These are phyloP conservation scores for Listrodromus nycthemerus DNA, from an alignment of 2,888 invertebrate species.

Conservation along the genomic window DNA sequence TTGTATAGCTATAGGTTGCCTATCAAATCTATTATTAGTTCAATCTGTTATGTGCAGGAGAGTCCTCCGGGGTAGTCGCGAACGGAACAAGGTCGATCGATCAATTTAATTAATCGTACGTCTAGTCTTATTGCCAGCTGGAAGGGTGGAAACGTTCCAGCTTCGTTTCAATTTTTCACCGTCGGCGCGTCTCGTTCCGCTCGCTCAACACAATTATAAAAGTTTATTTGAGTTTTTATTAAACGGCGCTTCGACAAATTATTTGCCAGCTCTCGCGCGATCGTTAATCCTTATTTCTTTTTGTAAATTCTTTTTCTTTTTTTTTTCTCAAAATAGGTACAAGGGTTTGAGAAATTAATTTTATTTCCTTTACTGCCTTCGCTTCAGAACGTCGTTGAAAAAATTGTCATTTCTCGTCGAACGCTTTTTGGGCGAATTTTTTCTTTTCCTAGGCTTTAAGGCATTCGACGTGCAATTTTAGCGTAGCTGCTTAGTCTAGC, in stretches of 20 bases:
- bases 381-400: too few species aligned
- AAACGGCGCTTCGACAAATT: constrained; percentile 62
- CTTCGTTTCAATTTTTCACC: constrained; percentile 26
- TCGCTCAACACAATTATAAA: constrained; percentile 23
- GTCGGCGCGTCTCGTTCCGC: neutral
- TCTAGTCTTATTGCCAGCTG: constrained; percentile 44
- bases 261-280: constrained; percentile 30
- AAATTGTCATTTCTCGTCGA: neutral
- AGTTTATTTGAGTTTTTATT: constrained; percentile 61
- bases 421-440: neutral
- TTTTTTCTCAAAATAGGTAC: neutral
- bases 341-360: neutral
- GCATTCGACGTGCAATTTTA: neutral
- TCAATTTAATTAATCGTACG: constrained; percentile 66
- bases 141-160: constrained; percentile 30
- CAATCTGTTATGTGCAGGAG: constrained; percentile 41
- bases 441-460: neutral
- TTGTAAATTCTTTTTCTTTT: constrained; percentile 23
- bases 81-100: constrained; percentile 64
- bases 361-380: neutral
- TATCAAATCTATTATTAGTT: constrained; percentile 57
- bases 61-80: constrained; percentile 34
- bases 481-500: neutral
- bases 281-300: constrained; percentile 19
- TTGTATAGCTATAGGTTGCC: constrained; percentile 2